These are phyloP conservation scores for Syrista parreyssii DNA, from an alignment of 2,888 invertebrate genomes.

Conservation along the genomic window DNA sequence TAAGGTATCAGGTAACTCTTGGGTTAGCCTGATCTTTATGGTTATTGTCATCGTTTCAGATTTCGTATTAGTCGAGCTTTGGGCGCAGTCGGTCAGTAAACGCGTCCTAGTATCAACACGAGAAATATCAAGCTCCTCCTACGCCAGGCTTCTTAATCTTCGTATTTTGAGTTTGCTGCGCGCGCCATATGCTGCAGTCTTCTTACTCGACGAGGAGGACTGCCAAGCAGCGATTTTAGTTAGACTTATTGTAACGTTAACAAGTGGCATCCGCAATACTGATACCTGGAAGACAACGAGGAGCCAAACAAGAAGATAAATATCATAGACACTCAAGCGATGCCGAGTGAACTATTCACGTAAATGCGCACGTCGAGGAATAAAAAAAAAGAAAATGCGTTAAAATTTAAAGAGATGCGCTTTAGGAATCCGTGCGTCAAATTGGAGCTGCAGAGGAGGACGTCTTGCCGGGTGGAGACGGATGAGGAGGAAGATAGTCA, in stretches of 20 bases:
- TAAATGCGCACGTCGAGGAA: constrained; percentile 17
- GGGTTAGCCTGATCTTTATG: too few relatives aligned
- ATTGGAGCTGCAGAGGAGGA: constrained; percentile 39
- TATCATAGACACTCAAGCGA: background rate
- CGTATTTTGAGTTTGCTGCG: constrained; percentile 30
- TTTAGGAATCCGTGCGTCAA: constrained; percentile 42
- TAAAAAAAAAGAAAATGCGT: constrained; percentile 9
- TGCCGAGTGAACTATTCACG: background rate
- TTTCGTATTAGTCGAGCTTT: background rate
- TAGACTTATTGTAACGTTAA: constrained; percentile 6
- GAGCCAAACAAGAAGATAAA: background rate
- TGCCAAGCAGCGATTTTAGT: constrained; percentile 39
- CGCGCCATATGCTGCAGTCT: constrained; percentile 43
- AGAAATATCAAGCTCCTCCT: background rate
- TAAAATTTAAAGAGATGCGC: background rate
- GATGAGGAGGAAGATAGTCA: constrained; percentile 51
- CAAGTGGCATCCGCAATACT: background rate
- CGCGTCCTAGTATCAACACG: background rate
- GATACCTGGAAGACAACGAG: constrained; percentile 1
- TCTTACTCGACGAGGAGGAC: constrained; percentile 29
- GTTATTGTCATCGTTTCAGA: background rate
- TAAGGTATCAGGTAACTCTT: too few relatives aligned
- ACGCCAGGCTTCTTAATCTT: background rate
- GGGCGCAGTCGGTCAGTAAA: background rate
- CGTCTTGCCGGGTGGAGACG: constrained; percentile 18